Base-by-base conservation (phyloP, 2,888 invertebrate genomes). In the Dicycla oo region DNA sequence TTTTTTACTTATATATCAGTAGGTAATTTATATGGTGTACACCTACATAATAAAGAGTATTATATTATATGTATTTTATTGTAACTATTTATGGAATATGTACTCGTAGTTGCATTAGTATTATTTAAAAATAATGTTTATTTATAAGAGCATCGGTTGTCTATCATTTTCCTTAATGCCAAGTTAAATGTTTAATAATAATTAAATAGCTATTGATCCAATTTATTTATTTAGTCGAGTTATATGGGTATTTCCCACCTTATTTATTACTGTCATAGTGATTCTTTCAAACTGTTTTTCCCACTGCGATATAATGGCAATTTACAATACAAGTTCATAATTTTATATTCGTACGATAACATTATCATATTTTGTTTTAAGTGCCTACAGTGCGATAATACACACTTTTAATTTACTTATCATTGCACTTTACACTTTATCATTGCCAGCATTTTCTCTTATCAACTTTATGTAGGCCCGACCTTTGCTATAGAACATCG, bases 121-220 rank as follows among this genome's bases (percentile, higher is more conserved):
- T 26, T 45, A 20, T 20, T 45, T 47, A 8, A 47, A 62, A 47
- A n/a, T 15, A 6, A 30, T 30, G 1, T 62, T 47, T 47, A 30
- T 47, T 10, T 47, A n/a, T 30, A 47, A 15, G 10, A 15, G 45
- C 26, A 45, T 43, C 20, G 13, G 20, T 0, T 8, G 8, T n/a
- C 8, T 47, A 30, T n/a, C 0, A 6, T 62, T 62, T 47, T 62
- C n/a, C 62, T 47, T 62, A 62, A 62, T 34, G 30, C 62, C 15
- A n/a, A 62, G n/a, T 47, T 30, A 15, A 47, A 47, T 47, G 18
- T 34, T 47, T 62, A 62, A 10, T 47, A 30, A n/a, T 15, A 10
- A n/a, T 30, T 30, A n/a, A 30, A 47, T 30, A 20, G n/a, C n/a
- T 10, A 30, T 2, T 34, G 3, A 11, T n/a, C 15, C 15, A 47